A percentile compares a stretch with the other conserved stretches of the same genome.
These are phyloP conservation scores for Myxocyprinus asiaticus DNA, from an alignment of 2,113 vertebrate species.

Conservation along the genomic window DNA sequence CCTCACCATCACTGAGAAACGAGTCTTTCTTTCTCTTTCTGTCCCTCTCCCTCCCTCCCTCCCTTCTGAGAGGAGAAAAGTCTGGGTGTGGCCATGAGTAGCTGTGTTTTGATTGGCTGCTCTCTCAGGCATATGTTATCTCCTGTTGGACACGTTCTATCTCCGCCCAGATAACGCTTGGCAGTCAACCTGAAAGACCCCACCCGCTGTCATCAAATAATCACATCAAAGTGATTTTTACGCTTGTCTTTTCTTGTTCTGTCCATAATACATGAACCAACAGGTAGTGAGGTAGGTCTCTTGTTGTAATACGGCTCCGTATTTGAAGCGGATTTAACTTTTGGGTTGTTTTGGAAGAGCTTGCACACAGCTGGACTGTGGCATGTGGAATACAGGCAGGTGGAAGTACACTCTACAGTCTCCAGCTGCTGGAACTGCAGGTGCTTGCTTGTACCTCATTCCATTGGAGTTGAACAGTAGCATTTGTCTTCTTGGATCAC, in stretches of 20 bases:
- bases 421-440: not conserved
- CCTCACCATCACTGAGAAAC: conserved; percentile 10
- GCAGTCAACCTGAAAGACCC: conserved; percentile 68
- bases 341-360: not conserved
- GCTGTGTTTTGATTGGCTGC: conserved; percentile 71
- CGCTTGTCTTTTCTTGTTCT: too few relatives aligned
- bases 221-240: conserved; percentile 34
- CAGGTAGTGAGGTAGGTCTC: conserved; percentile 60
- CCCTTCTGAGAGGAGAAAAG: conserved; percentile 36
- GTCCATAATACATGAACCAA: conserved; percentile 49
- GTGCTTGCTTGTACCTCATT: conserved; percentile 14
- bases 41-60: conserved; percentile 14
- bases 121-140: conserved; percentile 76
- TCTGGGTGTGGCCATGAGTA: conserved; percentile 63
- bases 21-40: not conserved
- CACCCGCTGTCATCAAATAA: conserved; percentile 74
- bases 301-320: not conserved
- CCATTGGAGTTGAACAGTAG: not conserved
- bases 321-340: not conserved
- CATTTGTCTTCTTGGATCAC: conserved; percentile 12
- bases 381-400: not conserved
- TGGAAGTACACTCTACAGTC: not conserved
- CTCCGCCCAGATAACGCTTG: conserved; percentile 85
- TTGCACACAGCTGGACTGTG: conserved; percentile 30
- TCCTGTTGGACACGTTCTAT: conserved; percentile 78